These are phyloP conservation scores for Epinotia nisella DNA, from an alignment of 2,888 invertebrate species.

Conservation along the genomic window DNA sequence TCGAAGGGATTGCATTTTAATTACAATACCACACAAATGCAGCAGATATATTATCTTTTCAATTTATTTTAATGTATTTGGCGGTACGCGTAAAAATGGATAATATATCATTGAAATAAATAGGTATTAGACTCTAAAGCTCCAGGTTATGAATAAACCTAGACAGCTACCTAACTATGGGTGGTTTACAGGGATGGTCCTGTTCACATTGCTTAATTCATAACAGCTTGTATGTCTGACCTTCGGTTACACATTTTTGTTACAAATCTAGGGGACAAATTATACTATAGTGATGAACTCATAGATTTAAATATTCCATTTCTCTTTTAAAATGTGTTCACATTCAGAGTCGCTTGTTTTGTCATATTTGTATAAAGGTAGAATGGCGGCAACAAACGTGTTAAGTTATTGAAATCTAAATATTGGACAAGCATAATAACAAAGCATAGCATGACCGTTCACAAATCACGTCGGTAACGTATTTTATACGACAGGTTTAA, in stretches of 20 bases:
- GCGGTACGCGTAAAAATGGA: background rate
- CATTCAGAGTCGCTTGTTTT: background rate
- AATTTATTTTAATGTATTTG: slow-evolving; percentile 8
- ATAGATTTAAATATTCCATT: background rate
- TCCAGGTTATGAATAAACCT: background rate
- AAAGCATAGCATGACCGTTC: slow-evolving; percentile 55
- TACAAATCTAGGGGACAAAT: background rate
- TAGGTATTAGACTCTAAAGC: background rate
- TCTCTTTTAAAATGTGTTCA: background rate
- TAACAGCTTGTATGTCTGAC: background rate
- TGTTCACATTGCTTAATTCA: background rate
- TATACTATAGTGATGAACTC: background rate
- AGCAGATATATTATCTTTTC: slow-evolving; percentile 19
- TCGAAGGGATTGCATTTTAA: slow-evolving; percentile 37
- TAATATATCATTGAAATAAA: background rate
- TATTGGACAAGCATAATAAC: slow-evolving; percentile 50
- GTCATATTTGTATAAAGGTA: background rate
- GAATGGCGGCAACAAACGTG: slow-evolving; percentile 4
- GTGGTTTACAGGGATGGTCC: background rate
- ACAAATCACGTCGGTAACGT: slow-evolving; percentile 65
- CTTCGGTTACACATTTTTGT: background rate
- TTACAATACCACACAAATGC: slow-evolving; percentile 31
- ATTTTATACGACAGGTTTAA: slow-evolving; percentile 67
- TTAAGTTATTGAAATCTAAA: slow-evolving; percentile 17
- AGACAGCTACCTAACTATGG: background rate